Evolutionary conservation across 2,113 vertebrate species (phyloP).

Genomic region (Notothenia coriiceps): DNA sequence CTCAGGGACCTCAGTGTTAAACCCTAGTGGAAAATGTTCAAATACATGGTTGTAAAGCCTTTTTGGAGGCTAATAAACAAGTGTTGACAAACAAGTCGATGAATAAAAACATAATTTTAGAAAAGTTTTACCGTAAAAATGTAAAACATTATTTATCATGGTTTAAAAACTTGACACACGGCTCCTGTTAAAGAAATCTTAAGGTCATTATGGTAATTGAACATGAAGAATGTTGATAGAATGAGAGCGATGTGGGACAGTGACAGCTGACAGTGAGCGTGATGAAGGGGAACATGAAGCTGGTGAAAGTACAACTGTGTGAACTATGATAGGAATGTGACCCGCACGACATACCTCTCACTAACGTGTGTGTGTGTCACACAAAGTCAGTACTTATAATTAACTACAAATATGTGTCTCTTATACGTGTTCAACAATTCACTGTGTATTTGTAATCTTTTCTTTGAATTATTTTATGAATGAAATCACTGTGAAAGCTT

Average conservation of each 20-base stretch:
- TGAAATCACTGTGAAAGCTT: not conserved
- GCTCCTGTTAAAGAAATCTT: too few species aligned
- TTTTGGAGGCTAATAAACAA: not conserved
- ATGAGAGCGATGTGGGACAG: not conserved
- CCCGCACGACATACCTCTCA: conserved; percentile 6
- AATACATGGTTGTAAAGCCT: too few species aligned
- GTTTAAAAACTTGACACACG: too few species aligned
- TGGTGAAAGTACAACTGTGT: conserved; percentile 6
- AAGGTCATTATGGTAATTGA: too few species aligned
- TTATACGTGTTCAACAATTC: not conserved
- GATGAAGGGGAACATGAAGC: not conserved
- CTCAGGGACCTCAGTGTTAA: not conserved
- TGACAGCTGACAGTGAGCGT: conserved; percentile 1
- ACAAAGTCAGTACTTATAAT: not conserved
- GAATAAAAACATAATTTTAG: not conserved
- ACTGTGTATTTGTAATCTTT: not conserved
- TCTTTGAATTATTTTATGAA: not conserved
- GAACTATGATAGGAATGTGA: conserved; percentile 41
- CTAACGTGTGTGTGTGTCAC: not conserved
- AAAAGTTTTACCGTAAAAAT: too few species aligned
- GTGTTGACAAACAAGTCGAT: not conserved
- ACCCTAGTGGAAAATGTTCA: too few species aligned
- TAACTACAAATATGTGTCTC: not conserved
- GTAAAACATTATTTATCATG: too few species aligned
- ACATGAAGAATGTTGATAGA: conserved; percentile 2